A percentile compares a stretch with the other conserved stretches of the same genome.
Conservation (phyloP, 2,113 vertebrate species). For the Actinemys pallida region DNA sequence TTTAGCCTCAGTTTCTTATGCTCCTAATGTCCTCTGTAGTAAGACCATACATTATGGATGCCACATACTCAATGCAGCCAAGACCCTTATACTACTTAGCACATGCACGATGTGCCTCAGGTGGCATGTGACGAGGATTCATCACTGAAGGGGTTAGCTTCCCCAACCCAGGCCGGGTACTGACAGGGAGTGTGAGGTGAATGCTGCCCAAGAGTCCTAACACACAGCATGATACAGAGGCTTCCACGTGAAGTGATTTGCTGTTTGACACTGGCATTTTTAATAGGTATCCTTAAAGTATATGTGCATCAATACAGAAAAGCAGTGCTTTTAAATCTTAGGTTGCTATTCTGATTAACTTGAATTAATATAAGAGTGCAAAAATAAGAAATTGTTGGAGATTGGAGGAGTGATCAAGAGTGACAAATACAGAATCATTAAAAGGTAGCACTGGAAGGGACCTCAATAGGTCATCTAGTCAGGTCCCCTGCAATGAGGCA, state of each 20-base stretch:
- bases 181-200: too few species aligned
- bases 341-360: background rate
- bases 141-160: too few species aligned
- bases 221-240: background rate
- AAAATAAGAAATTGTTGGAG: background rate
- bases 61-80: background rate
- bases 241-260: background rate
- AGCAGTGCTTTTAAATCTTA: background rate
- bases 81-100: background rate
- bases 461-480: background rate
- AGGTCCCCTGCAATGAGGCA: background rate
- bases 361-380: background rate
- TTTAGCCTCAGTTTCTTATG: background rate
- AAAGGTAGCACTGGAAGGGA: background rate
- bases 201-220: too few species aligned
- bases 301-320: background rate
- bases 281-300: background rate
- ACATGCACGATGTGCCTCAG: too few species aligned
- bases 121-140: too few species aligned
- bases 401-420: background rate
- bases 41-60: background rate
- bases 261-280: rapidly evolving
- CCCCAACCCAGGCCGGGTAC: too few species aligned
- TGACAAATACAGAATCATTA: background rate
- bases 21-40: background rate